Percentiles rank a stretch among this genome's conserved stretches.
Conservation (phyloP, 1,140 invertebrate genomes). For the Drosophila varians region DNA sequence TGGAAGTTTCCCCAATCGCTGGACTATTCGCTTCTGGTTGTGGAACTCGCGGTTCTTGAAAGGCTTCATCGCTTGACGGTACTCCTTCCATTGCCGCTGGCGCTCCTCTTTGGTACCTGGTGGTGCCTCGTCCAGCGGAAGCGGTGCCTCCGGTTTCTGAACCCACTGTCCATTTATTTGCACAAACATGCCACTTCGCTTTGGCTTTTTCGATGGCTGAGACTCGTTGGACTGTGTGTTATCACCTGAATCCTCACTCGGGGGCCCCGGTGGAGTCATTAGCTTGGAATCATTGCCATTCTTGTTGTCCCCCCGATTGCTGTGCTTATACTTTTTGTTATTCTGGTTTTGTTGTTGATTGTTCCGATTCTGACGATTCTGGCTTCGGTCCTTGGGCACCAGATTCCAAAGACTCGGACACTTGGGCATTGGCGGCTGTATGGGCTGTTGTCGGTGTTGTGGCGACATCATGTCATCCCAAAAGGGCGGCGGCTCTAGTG, state of each 20-base stretch:
- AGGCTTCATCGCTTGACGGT: conserved; percentile 74
- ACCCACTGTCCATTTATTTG: conserved; percentile 67
- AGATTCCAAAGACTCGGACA: conserved; percentile 68
- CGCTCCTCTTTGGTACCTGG: conserved; percentile 71
- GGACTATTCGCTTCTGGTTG: conserved; percentile 70
- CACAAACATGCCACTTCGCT: conserved; percentile 51
- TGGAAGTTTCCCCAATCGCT: conserved; percentile 69
- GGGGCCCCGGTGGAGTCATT: conserved; percentile 62
- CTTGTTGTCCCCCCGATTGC: conserved; percentile 5
- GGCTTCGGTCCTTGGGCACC: conserved; percentile 52
- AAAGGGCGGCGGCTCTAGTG: conserved; percentile 64
- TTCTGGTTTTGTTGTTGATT: conserved; percentile 20
- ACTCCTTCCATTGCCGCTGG: conserved; percentile 70
- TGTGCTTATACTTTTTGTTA: conserved; percentile 53
- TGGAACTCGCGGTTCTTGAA: conserved; percentile 79
- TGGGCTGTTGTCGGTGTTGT: conserved; percentile 49
- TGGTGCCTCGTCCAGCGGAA: conserved; percentile 51
- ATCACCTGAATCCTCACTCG: conserved; percentile 6
- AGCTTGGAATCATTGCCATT: conserved; percentile 33
- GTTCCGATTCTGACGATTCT: conserved; percentile 18
- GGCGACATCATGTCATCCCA: conserved; percentile 77
- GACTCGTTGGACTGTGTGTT: conserved; percentile 1
- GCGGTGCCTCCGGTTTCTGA: conserved; percentile 64
- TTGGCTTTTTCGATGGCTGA: conserved; percentile 50
- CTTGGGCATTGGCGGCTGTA: conserved; percentile 70